These are phyloP conservation scores for Synanceia verrucosa DNA, from an alignment of 2,797 vertebrate genomes.

Conservation along the genomic window DNA sequence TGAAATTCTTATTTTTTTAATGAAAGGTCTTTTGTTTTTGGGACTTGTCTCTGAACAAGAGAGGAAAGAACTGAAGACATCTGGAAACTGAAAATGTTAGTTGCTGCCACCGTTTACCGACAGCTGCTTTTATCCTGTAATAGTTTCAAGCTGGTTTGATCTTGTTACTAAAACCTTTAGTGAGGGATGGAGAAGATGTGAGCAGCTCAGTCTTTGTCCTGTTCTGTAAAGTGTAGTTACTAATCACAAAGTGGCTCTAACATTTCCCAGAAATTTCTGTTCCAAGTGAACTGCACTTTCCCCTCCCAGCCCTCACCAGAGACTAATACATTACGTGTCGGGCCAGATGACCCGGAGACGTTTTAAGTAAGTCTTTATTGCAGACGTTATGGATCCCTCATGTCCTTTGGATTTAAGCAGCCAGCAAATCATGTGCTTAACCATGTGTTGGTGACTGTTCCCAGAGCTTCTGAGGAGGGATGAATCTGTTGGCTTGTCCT, in stretches of 20 bases:
- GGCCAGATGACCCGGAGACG: slow-evolving; percentile 31
- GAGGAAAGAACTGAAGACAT: background rate
- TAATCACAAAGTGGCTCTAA: background rate
- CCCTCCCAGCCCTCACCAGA: slow-evolving; percentile 38
- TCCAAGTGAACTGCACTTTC: slow-evolving; percentile 59
- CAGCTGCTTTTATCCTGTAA: background rate
- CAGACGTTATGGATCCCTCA: slow-evolving; percentile 43
- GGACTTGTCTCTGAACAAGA: background rate
- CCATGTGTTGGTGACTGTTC: slow-evolving; percentile 39
- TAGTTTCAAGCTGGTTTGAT: background rate
- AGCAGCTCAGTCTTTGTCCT: background rate
- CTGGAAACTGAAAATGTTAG: background rate
- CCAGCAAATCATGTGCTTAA: background rate
- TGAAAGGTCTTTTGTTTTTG: background rate
- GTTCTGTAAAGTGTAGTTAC: background rate
- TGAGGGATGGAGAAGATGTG: background rate
- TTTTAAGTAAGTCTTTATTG: slow-evolving; percentile 55
- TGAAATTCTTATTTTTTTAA: background rate
- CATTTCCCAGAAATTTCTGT: slow-evolving; percentile 15
- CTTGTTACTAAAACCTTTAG: background rate
- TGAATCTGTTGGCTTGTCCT: slow-evolving; percentile 4
- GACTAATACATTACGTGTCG: slow-evolving; percentile 36
- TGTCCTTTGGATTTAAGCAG: slow-evolving; percentile 26
- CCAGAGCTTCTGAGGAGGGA: slow-evolving; percentile 23
- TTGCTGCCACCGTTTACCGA: background rate